Percentiles rank a stretch among this genome's conserved stretches.
Conservation (phyloP, 1,140 invertebrate genomes). For the Danaus melanippus region DNA sequence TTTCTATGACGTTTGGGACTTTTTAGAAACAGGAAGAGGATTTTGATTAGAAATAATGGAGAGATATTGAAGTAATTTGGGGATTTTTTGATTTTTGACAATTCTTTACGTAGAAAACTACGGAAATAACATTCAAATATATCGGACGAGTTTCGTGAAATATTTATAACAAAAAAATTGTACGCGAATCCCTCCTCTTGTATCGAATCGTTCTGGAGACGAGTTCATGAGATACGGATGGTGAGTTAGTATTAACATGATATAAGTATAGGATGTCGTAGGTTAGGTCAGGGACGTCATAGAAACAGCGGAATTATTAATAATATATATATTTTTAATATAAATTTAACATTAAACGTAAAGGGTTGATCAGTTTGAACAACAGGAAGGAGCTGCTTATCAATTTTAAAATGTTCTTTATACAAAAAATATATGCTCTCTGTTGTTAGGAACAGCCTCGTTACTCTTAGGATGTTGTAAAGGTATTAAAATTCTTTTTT, state of each 20-base stretch:
- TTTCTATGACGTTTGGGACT: constrained; percentile 32
- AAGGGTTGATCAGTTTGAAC: constrained; percentile 5
- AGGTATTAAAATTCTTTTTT: constrained; percentile 10
- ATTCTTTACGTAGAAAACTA: not conserved
- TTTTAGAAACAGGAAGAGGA: constrained; percentile 12
- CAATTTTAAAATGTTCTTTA: no score
- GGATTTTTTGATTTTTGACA: not conserved
- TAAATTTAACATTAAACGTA: constrained; percentile 9
- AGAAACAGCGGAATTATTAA: constrained; percentile 30
- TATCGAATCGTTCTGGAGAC: not conserved
- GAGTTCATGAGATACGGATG: constrained; percentile 15
- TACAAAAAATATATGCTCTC: no score
- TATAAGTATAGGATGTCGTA: constrained; percentile 9
- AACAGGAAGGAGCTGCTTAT: constrained; percentile 1
- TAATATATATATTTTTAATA: not conserved
- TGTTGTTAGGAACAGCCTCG: no score
- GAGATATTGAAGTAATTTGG: not conserved
- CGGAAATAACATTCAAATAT: not conserved
- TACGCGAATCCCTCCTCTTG: not conserved
- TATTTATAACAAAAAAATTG: not conserved
- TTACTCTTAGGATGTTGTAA: no score
- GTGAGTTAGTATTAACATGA: constrained; percentile 16
- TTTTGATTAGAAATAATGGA: constrained; percentile 1
- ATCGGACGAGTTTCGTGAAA: not conserved
- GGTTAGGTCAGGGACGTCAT: constrained; percentile 40